Evolutionary conservation across 2,113 vertebrate genomes (phyloP), one percentile per base, ranked within the genome.

Genomic region (Asarcornis scutulata): DNA sequence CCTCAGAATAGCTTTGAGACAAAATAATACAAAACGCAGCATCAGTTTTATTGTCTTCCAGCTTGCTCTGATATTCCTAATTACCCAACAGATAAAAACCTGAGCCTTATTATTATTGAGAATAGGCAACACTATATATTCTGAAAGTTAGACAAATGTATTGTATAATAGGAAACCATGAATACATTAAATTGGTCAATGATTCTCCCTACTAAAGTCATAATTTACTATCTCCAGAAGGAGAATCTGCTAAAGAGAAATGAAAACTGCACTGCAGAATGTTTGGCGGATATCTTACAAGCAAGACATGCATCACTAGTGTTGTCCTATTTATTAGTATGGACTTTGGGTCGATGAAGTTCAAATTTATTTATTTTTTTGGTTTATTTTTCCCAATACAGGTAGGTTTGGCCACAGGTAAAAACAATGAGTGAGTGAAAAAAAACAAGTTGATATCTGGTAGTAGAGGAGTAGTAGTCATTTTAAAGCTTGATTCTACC

Each of bases 91-190:
- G 20, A 32, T 7, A 25, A 85, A n/a, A 59, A 78, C 63, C 6
- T 63, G 18, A 71, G 2, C 7, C 40, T 40, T 40, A 12, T 26
- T 55, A 20, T 1, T 84, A 3, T 26, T 60, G 68, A 80, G 44
- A 92, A 42, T 2, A 76, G 4, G 17, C 18, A 64, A 7, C 3
- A 26, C 12, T 14, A 16, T 3, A 23, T 26, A 16, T 7, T 38
- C 44, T 81, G 42, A 36, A 84, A 78, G 13, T 74, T n/a, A 71
- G 11, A 59, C 36, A 85, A n/a, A 58, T 3, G 42, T 18, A 83
- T 1, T 22, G 6, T 17, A 21, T 25, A 14, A 20, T 16, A 77
- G 74, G 17, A 93, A 20, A 5, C 40, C 56, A 23, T 0, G 0
- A 44, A 42, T 5, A 14, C 4, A 1, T 71, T 14, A 21, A 68